Base-by-base conservation (phyloP, 1,140 invertebrate genomes). In the Musca vetustissima region DNA sequence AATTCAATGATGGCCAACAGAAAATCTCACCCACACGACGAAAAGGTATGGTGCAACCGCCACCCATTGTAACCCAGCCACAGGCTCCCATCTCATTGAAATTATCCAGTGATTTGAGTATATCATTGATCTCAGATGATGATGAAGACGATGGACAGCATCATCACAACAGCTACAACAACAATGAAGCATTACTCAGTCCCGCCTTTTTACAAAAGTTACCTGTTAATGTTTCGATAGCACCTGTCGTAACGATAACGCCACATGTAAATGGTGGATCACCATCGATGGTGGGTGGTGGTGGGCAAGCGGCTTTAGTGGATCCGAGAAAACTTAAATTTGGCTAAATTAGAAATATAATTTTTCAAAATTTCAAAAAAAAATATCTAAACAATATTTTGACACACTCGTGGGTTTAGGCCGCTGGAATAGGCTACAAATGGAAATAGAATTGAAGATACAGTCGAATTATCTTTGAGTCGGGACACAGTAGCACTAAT, bases 51-150 rank as follows among this genome's bases (percentile, higher is more conserved):
- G 74, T 76, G 28, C 76, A 81, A 7, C 53, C 75, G 14, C 78
- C 77, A 19, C 77, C 79, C 1, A 72, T 76, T 0, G 76, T 76
- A 15, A 69, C 73, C 0, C 69, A 72, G 0, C 73, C 73, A 14
- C 76, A 75, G 0, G 69, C 76, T 15, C 78, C 78, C 24, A 77
- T 80, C 43, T 80, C 78, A 15, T 67, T 81, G 1, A 80, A 80
- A 66, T 70, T 80, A 19, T 81, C 79, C 6, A 80, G 79, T 66
- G 79, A 81, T 68, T 73, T 81, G 47, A 81, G 78, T 73, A 81
- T 81, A 74, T 81, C 79, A 69, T 69, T 81, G 76, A 80, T 81
- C 76, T 81, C 79, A 72, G 79, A 81, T 66, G 78, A 80, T 48
- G 79, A 81, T 36, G 78, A 77, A 52, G 78, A 76, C 6, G 47